Conservation (phyloP, 1,140 invertebrate genomes). For the Phenacoccus solenopsis region DNA sequence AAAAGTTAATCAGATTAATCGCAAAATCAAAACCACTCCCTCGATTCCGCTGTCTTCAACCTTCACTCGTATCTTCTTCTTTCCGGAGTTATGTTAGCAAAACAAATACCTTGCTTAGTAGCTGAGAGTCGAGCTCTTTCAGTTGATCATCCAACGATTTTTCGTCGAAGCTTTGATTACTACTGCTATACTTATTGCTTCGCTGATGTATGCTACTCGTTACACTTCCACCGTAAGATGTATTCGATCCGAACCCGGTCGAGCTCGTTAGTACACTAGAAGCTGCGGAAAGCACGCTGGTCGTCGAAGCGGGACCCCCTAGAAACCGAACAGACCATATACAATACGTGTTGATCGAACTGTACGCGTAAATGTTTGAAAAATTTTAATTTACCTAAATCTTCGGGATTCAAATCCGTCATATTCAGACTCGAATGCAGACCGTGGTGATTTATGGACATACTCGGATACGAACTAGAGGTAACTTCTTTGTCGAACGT, state of each 20-base stretch:
- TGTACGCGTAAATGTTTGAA: not conserved
- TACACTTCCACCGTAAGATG: slow-evolving; percentile 42
- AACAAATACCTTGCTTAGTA: slow-evolving; percentile 49
- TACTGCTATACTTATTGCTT: slow-evolving; percentile 30
- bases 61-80: not conserved
- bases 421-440: slow-evolving; percentile 37
- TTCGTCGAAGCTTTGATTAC: slow-evolving; percentile 53
- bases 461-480: slow-evolving; percentile 36
- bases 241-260: slow-evolving; percentile 44
- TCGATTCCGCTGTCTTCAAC: no score
- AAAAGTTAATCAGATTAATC: no score
- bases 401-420: slow-evolving; percentile 37
- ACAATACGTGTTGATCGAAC: not conserved
- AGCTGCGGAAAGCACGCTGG: slow-evolving; percentile 28
- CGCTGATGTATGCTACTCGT: slow-evolving; percentile 32
- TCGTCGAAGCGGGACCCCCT: slow-evolving; percentile 29
- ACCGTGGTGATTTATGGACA: slow-evolving; percentile 39
- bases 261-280: slow-evolving; percentile 28
- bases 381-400: slow-evolving; percentile 34
- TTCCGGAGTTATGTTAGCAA: not conserved
- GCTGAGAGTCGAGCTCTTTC: slow-evolving; percentile 61
- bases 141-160: slow-evolving; percentile 67
- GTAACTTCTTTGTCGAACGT: slow-evolving; percentile 48
- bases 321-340: not conserved
- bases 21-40: no score